Evolutionary conservation across 2,797 vertebrate species (phyloP), one percentile per base, ranked within the genome.

Genomic region (Pelochelys cantorii): DNA sequence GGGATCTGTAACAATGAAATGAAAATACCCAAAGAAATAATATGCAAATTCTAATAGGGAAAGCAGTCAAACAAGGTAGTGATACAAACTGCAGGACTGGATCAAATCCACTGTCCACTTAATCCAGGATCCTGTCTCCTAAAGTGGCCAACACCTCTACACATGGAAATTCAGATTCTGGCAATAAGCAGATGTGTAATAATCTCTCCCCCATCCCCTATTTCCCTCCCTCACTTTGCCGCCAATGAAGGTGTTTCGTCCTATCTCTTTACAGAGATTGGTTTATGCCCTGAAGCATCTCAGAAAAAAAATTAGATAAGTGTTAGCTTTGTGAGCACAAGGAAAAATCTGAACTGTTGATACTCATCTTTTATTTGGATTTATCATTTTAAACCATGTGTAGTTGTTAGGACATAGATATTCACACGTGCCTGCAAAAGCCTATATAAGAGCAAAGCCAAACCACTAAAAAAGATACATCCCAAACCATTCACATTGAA

Each of bases 291-390:
- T 85, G 60, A 60, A 93, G 81, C 48, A 86, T 15, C 42, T 83
- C 18, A 48, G 15, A 83, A 87, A 93, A 93, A 7, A 62, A 75
- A 89, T 89, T 3, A 17, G 9, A 5, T 20, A 7, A 34, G 65
- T 10, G n/a, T 68, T 34, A 34, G 17, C 31, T 34, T 68, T 68
- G 31, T 29, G 7, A 59, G 23, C 14, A 55, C 34, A 42, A 0
- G 65, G 65, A 85, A 92, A 83, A 29, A 65, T 56, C 11, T 9
- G 37, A 53, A 60, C 34, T 77, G 79, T 31, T n/a, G 37, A 80
- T 3, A 78, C 89, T 86, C 11, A 1, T 0, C 11, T 37, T 82
- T 77, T 79, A 8, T 42, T 56, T 34, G 29, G 2, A 80, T 68
- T 68, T 34, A 68, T 92, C 79, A 78, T 20, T 84, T 84, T 52